These are phyloP conservation scores for Bryconaethiops microstoma DNA, from an alignment of 2,797 vertebrate genomes.

Conservation along the genomic window DNA sequence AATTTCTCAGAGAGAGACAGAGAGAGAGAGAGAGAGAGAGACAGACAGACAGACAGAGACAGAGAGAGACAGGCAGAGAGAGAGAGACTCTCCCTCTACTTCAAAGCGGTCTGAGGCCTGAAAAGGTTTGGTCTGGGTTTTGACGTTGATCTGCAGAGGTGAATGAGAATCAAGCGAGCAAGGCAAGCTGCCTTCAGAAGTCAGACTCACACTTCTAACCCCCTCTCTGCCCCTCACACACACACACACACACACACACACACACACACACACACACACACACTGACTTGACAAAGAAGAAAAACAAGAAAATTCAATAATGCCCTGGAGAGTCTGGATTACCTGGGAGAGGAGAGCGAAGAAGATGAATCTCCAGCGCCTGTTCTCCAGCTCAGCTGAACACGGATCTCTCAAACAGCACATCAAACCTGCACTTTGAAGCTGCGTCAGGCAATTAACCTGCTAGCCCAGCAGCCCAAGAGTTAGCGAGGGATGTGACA, in stretches of 20 bases:
- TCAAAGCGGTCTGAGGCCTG: slow-evolving; percentile 82
- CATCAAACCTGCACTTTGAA: slow-evolving; percentile 86
- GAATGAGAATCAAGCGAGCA: slow-evolving; percentile 84
- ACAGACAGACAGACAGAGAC: slow-evolving; percentile 55
- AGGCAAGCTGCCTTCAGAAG: slow-evolving; percentile 77
- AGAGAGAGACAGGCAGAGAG: slow-evolving; percentile 49
- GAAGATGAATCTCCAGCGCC: slow-evolving; percentile 82
- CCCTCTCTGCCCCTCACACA: too few species aligned
- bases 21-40: slow-evolving; percentile 35
- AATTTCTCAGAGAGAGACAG: slow-evolving; percentile 76
- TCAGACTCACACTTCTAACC: slow-evolving; percentile 79
- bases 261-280: slow-evolving; percentile 52
- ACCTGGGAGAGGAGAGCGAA: slow-evolving; percentile 76
- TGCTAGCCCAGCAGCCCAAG: slow-evolving; percentile 74
- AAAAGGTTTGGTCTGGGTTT: slow-evolving; percentile 85
- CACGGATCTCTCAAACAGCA: slow-evolving; percentile 84
- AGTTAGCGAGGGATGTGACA: slow-evolving; percentile 77
- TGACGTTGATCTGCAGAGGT: slow-evolving; percentile 83
- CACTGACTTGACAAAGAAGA: slow-evolving; percentile 80
- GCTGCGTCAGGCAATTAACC: slow-evolving; percentile 81
- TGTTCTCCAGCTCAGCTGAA: slow-evolving; percentile 77
- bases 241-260: slow-evolving; percentile 9
- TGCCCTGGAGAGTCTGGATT: slow-evolving; percentile 85
- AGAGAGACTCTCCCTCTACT: slow-evolving; percentile 80
- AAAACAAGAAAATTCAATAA: slow-evolving; percentile 86